Percentiles rank a stretch among this genome's conserved stretches.
Evolutionary conservation across 2,888 invertebrate species (phyloP).

Genomic region (Pterobdella sp.): DNA sequence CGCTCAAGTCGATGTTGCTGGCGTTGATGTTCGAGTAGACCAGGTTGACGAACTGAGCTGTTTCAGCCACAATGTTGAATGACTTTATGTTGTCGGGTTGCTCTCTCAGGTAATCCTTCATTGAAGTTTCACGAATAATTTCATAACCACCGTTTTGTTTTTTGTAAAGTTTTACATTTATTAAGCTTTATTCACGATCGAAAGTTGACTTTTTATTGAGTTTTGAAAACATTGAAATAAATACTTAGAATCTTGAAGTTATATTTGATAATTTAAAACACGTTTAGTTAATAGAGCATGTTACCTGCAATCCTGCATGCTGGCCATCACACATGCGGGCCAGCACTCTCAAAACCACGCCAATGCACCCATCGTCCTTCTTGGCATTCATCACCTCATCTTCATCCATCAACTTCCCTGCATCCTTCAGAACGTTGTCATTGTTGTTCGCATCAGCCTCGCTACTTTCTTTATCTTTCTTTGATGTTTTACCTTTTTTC

Average conservation of each 20-base stretch:
- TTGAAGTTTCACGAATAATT: too few species aligned
- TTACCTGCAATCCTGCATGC: constrained; percentile 49
- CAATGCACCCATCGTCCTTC: constrained; percentile 51
- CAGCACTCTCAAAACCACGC: constrained; percentile 50
- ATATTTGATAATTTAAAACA: too few species aligned
- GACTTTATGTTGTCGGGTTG: constrained; percentile 52
- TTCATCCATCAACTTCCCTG: too few species aligned
- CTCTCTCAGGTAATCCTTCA: constrained; percentile 51
- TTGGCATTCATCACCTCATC: constrained; percentile 36
- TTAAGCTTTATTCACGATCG: too few species aligned
- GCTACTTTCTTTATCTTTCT: constrained; percentile 32
- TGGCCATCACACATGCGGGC: constrained; percentile 52
- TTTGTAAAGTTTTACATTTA: too few species aligned
- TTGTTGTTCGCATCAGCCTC: neutral
- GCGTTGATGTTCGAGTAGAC: constrained; percentile 50
- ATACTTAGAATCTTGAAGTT: too few species aligned
- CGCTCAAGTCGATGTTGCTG: constrained; percentile 48
- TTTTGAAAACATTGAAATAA: too few species aligned
- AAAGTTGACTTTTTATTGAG: too few species aligned
- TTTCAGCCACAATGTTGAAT: constrained; percentile 51
- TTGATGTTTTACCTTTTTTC: constrained; percentile 24
- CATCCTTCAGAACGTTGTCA: neutral
- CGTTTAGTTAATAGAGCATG: too few species aligned
- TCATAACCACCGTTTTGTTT: too few species aligned
- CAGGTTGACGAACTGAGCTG: constrained; percentile 49